Evolutionary conservation across 2,113 vertebrate genomes (phyloP), one percentile per base, ranked within the genome.

Genomic region (Isurus oxyrinchus): DNA sequence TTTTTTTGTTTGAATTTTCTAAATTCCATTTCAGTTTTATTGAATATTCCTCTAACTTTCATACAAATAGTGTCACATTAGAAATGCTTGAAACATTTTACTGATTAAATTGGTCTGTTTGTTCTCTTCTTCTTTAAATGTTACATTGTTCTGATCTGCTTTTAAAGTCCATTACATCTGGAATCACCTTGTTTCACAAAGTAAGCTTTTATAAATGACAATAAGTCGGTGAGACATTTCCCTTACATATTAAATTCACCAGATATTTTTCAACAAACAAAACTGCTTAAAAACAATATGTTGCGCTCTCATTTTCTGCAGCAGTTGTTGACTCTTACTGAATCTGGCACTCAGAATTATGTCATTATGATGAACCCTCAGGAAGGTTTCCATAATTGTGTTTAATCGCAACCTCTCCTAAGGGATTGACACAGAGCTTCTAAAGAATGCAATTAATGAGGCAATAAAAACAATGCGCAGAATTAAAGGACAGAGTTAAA

Each of bases 311-410:
- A 53, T 69, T 67, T 49, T 95, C 66, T 69, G 40, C 63, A 49
- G 27, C 27, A 44, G 66, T 44, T 93, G 49, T 69, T 95, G 63
- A 95, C 7, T 95, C 94, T 44, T 69, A 66, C n/a, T 95, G 35
- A 95, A 69, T 49, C 67, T 31, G 44, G 40, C 25, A 25, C 63
- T 95, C 21, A 69, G 63, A 72, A 69, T 44, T 13, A 25, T 95
- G n/a, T 69, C 61, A 69, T 95, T 95, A 44, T 25, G 40, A n/a
- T 95, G 94, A 66, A 49, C 40, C 21, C 66, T 44, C 40, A 69
- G 94, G 94, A 57, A 93, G 57, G 55, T 93, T 61, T 93, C 57
- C 88, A n/a, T 93, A 69, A 95, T 95, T 95, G 66, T 95, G 63
- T 69, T 95, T 95, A 95, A 95, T 95, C 63, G 23, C 66, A 93